Conservation (phyloP, 1,140 invertebrate genomes). For the Cephus cinctus region DNA sequence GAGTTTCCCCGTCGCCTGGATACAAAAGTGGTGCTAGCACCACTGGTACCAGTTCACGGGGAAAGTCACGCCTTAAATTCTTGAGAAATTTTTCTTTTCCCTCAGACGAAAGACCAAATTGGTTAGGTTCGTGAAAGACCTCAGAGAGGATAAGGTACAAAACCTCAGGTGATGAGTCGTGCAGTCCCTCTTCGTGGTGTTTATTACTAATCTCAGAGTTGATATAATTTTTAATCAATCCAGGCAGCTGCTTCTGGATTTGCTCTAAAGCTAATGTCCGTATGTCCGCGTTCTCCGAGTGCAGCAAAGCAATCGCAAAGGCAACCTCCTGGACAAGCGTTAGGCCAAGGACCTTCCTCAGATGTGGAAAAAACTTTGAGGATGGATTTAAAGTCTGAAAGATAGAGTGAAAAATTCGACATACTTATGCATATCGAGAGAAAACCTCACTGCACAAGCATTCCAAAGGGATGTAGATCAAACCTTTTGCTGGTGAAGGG, state of each 20-base stretch:
- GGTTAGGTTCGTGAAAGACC: conserved; percentile 57
- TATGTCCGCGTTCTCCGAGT: conserved; percentile 76
- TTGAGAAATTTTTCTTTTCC: conserved; percentile 78
- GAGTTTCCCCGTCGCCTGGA: conserved; percentile 72
- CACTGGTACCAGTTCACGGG: conserved; percentile 81
- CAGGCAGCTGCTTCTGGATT: conserved; percentile 78
- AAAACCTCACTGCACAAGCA: not conserved
- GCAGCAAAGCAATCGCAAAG: conserved; percentile 79
- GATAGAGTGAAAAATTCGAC: conserved; percentile 22
- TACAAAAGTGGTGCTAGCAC: conserved; percentile 86
- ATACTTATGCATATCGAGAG: too few species aligned
- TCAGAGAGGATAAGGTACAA: conserved; percentile 78
- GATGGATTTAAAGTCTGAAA: conserved; percentile 74
- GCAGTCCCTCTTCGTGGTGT: conserved; percentile 74
- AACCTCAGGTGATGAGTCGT: conserved; percentile 85
- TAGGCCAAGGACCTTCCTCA: conserved; percentile 81
- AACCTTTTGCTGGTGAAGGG: conserved; percentile 63
- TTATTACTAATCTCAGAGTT: conserved; percentile 70
- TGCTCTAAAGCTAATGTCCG: conserved; percentile 71
- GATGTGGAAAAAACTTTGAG: conserved; percentile 74
- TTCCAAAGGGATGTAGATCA: not conserved
- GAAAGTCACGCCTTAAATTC: conserved; percentile 82
- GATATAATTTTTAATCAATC: conserved; percentile 80
- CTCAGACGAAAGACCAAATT: conserved; percentile 65
- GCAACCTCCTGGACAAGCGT: conserved; percentile 86